Base-by-base conservation (phyloP, 2,797 vertebrate species). In the Mycteria americana region DNA sequence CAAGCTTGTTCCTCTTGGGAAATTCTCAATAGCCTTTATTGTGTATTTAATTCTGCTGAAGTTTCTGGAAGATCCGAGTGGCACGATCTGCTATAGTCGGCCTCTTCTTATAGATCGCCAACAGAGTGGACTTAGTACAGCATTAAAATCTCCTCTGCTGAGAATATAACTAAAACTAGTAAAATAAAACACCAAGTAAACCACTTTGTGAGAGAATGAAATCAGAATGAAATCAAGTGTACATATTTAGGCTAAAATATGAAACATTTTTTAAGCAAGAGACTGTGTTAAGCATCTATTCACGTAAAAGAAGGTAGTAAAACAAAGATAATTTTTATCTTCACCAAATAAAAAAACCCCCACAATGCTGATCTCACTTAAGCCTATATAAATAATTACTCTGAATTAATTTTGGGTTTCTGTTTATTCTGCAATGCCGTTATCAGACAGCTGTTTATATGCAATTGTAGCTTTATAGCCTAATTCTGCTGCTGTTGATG, bases 351-450 rank as follows among this genome's bases (percentile, higher is more conserved):
- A 76, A 81, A 81, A 92, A 80, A 54, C 86, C n/a, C 30, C 35
- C 35, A n/a, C 50, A 63, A 7, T 2, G 17, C 70, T 80, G 70
- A 73, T 94, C 65, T 95, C 78, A 59, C 69, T 85, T 94, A 91
- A 93, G 82, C 64, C 78, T 88, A 7, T 80, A 57, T 93, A 91
- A 96, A 93, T 72, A 95, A 93, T 94, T 68, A 46, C 35, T 80
- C 81, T 75, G 89, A 92, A 77, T 94, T 92, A 83, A 92, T 88
- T 92, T 65, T 7, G 46, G 10, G 35, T 33, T 73, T 56, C 15
- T 83, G 64, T 95, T 95, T 94, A 56, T 93, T 92, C 35, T 85
- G 48, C 56, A 30, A 1, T 2, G 22, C 6, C 13, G 18, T 48
- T 85, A 37, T 85, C 54, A 92, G 74, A 28, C 67, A 85, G 65